Conservation (phyloP, 2,797 vertebrate genomes). For the Phataginus tricuspis region DNA sequence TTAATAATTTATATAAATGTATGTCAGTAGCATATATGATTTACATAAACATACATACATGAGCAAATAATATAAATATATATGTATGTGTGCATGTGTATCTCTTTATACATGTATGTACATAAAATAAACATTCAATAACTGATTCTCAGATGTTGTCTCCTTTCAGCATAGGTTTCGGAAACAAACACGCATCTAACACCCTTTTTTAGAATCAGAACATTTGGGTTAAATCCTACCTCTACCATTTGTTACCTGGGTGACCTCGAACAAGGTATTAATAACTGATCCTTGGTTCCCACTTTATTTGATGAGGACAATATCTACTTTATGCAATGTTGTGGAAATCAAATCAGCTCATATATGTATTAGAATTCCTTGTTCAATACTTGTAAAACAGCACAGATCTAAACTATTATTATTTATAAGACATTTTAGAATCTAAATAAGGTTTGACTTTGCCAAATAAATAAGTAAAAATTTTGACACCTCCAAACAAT, state of each 20-base stretch:
- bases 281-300: neutral
- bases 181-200: neutral
- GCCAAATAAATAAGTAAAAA: constrained; percentile 2
- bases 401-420: neutral
- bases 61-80: neutral
- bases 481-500: neutral
- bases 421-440: constrained; percentile 36
- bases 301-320: neutral
- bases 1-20: neutral
- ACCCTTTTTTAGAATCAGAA: neutral
- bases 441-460: constrained; percentile 17
- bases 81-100: neutral
- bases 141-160: neutral
- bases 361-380: neutral
- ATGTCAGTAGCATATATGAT: neutral
- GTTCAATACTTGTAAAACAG: neutral
- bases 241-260: neutral
- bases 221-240: neutral
- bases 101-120: neutral
- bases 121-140: neutral
- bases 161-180: neutral
- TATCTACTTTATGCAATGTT: neutral
- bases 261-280: neutral
- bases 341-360: neutral
- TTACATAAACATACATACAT: neutral